Percentiles rank a stretch among this genome's conserved stretches.
Conservation (phyloP, 2,113 vertebrate genomes). For the Empidonax traillii region DNA sequence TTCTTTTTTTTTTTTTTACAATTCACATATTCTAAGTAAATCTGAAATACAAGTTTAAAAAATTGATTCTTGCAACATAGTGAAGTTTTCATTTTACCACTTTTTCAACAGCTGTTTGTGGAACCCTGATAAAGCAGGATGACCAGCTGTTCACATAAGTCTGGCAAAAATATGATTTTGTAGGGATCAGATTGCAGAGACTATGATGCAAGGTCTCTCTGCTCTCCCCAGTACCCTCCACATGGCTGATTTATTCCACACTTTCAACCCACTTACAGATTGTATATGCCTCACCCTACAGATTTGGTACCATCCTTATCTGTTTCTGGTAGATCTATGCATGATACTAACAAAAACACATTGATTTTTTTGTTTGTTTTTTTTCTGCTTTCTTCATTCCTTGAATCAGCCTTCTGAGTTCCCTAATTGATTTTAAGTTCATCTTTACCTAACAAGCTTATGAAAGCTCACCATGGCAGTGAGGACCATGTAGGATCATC, state of each 20-base stretch:
- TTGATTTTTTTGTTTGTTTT: neutral
- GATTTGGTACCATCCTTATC: neutral
- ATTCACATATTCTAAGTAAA: neutral
- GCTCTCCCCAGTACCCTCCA: rapidly evolving
- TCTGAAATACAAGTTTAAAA: neutral
- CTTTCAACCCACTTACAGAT: neutral
- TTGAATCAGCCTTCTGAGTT: neutral
- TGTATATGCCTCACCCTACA: neutral
- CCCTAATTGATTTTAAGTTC: neutral
- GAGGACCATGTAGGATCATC: neutral
- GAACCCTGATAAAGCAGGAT: neutral
- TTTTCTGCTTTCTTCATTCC: neutral
- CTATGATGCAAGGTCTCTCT: neutral
- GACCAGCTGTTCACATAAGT: neutral
- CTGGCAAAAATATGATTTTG: neutral
- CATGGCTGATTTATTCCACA: neutral
- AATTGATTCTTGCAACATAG: neutral
- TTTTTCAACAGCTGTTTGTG: neutral
- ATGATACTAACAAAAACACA: neutral
- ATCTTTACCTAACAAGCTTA: neutral
- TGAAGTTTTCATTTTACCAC: neutral
- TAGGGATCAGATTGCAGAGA: neutral
- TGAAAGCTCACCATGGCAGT: neutral
- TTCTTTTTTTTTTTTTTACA: neutral
- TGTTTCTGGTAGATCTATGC: neutral